Evolutionary conservation across 2,797 vertebrate genomes (phyloP).

Genomic region (Etheostoma nigrum): DNA sequence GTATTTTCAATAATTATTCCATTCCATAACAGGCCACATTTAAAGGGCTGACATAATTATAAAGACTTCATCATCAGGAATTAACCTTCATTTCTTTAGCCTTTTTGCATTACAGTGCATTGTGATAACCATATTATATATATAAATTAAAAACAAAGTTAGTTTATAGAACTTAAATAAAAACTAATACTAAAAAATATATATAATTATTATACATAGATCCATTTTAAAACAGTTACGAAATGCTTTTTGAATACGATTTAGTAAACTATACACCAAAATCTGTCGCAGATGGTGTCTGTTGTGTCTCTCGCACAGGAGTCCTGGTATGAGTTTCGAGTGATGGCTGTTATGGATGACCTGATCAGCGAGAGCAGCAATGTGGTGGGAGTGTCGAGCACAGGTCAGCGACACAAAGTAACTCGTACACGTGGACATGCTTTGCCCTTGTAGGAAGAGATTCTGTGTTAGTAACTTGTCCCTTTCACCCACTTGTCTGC

Average conservation of each 20-base stretch:
- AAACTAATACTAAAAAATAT: no score
- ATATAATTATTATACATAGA: neutral
- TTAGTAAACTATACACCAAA: neutral
- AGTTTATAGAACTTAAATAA: neutral
- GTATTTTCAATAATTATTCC: neutral
- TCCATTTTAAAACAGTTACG: neutral
- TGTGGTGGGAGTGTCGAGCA: slow-evolving; percentile 97
- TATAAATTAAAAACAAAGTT: neutral
- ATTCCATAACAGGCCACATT: neutral
- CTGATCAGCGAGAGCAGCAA: slow-evolving; percentile 99
- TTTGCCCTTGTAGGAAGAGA: neutral
- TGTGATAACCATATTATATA: neutral
- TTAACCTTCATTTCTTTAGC: neutral
- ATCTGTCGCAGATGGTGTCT: slow-evolving; percentile 7
- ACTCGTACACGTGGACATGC: neutral
- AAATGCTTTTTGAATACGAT: neutral
- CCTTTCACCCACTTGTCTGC: slow-evolving; percentile 13
- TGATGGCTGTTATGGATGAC: slow-evolving; percentile 99
- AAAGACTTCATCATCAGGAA: neutral
- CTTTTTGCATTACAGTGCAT: neutral
- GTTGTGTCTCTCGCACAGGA: slow-evolving; percentile 83
- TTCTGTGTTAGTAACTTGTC: slow-evolving; percentile 6
- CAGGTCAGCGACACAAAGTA: slow-evolving; percentile 84
- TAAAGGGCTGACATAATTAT: neutral
- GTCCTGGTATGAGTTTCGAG: slow-evolving; percentile 98